Evolutionary conservation across 2,888 invertebrate species (phyloP), one percentile per base, ranked within the genome.

Genomic region (Rhyacophila evoluta): DNA sequence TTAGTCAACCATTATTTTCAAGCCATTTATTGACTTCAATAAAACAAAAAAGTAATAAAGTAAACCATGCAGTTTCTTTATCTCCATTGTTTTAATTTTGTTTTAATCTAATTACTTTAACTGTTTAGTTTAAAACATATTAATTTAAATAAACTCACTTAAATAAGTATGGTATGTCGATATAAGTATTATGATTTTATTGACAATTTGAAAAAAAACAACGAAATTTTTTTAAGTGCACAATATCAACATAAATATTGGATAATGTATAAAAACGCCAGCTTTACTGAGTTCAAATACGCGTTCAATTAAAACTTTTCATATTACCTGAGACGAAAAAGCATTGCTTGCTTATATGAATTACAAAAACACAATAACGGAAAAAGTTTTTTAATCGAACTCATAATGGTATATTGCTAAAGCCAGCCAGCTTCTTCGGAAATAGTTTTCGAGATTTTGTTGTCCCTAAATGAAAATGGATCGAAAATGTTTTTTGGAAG

Each of bases 281-380:
- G 41, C 75, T 36, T 41, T 36, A 29, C 70, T 38, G 19, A 67
- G 38, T 33, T 75, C 38, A 78, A 78, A 70, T 74, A 72, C 70
- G 27, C 41, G 74, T 81, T 78, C 81, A 81, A 81, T 81, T 81
- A 81, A 81, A 81, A 81, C 70, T 81, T 81, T 81, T 79, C 81
- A 67, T 75, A 78, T 80, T 78, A 78, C 75, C 39, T 55, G 71
- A 75, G 39, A 75, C 78, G 78, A 75, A 80, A 80, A 72, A 70
- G 80, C 68, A 72, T 38, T 69, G 72, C 76, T 73, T 69, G 72
- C 76, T 70, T 72, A 73, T 72, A 75, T 75, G 72, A 72, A 79
- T 79, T 74, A 71, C 77, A 77, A 73, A 74, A 76, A 80, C 80
- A 80, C 74, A 80, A 77, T 77, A 74, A 67, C 39, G 68, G 71